These are phyloP conservation scores for Rhizoglyphus robini DNA, from an alignment of 1,140 invertebrate genomes.

Conservation along the genomic window DNA sequence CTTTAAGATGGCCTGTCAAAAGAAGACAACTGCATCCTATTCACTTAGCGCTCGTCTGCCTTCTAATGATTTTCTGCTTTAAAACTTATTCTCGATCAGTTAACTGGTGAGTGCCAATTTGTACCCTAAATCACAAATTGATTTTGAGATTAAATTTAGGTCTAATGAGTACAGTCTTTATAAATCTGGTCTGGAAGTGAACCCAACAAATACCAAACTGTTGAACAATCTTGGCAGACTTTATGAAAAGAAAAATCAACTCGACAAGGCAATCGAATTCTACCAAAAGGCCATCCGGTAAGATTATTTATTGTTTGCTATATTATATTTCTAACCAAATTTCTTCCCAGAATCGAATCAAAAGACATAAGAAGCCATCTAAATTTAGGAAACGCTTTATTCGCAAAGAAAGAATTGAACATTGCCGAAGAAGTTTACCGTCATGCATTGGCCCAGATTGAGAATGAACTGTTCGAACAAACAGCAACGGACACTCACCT, in stretches of 20 bases:
- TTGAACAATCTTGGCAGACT: conserved; percentile 96
- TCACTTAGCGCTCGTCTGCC: background rate
- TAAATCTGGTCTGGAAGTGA: conserved; percentile 75
- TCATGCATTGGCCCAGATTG: conserved; percentile 39
- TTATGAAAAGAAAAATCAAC: conserved; percentile 66
- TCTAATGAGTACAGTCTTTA: conserved; percentile 82
- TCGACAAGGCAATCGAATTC: conserved; percentile 70
- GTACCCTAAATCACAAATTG: background rate
- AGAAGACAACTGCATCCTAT: background rate
- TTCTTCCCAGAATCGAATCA: conserved; percentile 56
- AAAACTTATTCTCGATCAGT: conserved; percentile 4
- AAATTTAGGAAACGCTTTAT: conserved; percentile 86
- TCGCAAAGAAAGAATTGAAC: conserved; percentile 73
- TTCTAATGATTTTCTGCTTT: background rate
- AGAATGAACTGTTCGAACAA: conserved; percentile 2
- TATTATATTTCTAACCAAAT: background rate
- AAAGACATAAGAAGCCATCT: conserved; percentile 94
- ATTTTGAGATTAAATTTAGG: conserved; percentile 28
- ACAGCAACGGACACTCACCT: background rate
- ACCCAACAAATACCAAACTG: conserved; percentile 80
- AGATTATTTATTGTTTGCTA: conserved; percentile 17
- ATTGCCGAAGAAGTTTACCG: conserved; percentile 84
- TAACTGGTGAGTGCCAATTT: background rate
- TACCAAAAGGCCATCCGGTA: conserved; percentile 73
- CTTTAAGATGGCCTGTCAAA: background rate